phyloP scores from a whole-genome alignment of 2,113 vertebrate species.

The Hymenochirus boettgeri region DNA sequence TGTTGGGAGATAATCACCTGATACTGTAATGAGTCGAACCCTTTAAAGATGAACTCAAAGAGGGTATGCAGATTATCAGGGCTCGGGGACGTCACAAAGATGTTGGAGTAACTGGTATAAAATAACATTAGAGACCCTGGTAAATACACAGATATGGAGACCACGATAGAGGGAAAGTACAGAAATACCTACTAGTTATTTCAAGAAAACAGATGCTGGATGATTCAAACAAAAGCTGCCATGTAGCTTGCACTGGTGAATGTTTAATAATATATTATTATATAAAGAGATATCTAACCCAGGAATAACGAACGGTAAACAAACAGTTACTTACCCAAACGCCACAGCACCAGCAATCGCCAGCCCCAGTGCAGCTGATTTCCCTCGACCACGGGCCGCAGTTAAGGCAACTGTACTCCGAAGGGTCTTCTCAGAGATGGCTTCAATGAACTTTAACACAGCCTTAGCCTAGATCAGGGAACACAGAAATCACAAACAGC shows the following conservation, averaged over 20 bases:
- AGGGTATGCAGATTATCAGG: slow-evolving; percentile 95
- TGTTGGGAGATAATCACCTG: slow-evolving; percentile 60
- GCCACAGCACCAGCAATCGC: slow-evolving; percentile 90
- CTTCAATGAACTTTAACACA: slow-evolving; percentile 91
- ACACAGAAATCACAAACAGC: too few relatives aligned
- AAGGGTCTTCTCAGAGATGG: slow-evolving; percentile 93
- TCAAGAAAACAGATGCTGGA: too few relatives aligned
- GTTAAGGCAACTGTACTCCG: slow-evolving; percentile 89
- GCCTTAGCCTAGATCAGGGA: slow-evolving; percentile 74
- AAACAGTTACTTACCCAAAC: slow-evolving; percentile 81
- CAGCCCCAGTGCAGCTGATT: slow-evolving; percentile 93
- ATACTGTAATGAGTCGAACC: slow-evolving; percentile 88
- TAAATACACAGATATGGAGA: too few relatives aligned
- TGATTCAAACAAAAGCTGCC: too few relatives aligned
- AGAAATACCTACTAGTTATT: too few relatives aligned
- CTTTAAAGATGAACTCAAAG: slow-evolving; percentile 97
- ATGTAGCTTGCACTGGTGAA: too few relatives aligned
- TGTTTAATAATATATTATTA: too few relatives aligned
- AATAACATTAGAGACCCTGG: too few relatives aligned
- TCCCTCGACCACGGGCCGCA: slow-evolving; percentile 90
- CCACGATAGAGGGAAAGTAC: too few relatives aligned
- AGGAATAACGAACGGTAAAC: too few relatives aligned
- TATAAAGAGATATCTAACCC: too few relatives aligned
- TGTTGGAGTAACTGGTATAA: slow-evolving; percentile 94
- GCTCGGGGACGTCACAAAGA: slow-evolving; percentile 95